Evolutionary conservation across 2,888 invertebrate genomes (phyloP).

Genomic region (Drosophila nr. perissopoda): DNA sequence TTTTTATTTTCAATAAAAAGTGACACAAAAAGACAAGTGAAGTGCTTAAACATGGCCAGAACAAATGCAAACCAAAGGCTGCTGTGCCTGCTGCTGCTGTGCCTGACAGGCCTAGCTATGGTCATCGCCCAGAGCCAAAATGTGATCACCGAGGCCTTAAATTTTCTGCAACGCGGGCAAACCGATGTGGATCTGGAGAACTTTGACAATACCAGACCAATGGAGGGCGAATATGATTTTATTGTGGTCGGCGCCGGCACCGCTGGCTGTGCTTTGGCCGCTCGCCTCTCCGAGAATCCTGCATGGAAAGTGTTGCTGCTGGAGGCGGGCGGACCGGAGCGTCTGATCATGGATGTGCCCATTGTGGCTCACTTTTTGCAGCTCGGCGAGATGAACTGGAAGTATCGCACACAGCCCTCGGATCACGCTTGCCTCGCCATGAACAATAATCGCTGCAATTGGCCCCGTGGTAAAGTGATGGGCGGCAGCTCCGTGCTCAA

Average conservation of each 20-base stretch:
- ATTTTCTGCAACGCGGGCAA: constrained; percentile 83
- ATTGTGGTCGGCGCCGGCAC: constrained; percentile 92
- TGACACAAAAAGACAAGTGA: constrained; percentile 25
- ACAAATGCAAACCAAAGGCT: constrained; percentile 14
- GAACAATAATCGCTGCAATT: constrained; percentile 90
- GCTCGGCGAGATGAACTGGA: constrained; percentile 90
- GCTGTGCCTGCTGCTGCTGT: constrained; percentile 13
- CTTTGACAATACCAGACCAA: constrained; percentile 73
- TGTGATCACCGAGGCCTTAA: constrained; percentile 77
- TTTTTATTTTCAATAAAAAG: neutral
- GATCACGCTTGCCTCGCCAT: constrained; percentile 90
- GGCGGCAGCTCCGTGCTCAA: constrained; percentile 93
- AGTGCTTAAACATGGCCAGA: constrained; percentile 40
- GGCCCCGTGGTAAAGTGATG: constrained; percentile 92
- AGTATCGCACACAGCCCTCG: constrained; percentile 92
- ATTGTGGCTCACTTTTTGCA: constrained; percentile 90
- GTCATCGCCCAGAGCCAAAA: constrained; percentile 64
- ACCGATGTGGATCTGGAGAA: constrained; percentile 81
- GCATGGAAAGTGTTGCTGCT: constrained; percentile 88
- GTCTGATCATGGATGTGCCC: constrained; percentile 91
- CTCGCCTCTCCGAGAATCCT: constrained; percentile 89
- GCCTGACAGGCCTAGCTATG: constrained; percentile 7
- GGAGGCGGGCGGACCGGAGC: constrained; percentile 91
- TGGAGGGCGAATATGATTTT: constrained; percentile 89
- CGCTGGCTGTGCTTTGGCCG: constrained; percentile 91